Evolutionary conservation across 2,888 invertebrate species (phyloP).

Genomic region (Cyrtodaria siliqua): DNA sequence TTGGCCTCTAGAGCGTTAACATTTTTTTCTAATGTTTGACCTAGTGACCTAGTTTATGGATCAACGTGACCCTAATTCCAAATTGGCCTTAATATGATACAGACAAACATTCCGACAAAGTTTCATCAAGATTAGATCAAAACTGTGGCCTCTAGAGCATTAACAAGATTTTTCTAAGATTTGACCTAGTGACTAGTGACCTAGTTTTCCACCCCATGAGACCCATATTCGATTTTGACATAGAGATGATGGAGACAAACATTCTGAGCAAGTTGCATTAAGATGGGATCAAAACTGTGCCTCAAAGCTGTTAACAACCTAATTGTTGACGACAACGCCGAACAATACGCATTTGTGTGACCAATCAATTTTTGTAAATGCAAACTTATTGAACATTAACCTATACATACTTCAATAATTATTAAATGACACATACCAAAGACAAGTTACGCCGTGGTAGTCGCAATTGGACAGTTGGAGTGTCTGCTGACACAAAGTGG

Average conservation of each 20-base stretch:
- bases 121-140: no score
- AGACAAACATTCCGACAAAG: no score
- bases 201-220: slow-evolving; percentile 5
- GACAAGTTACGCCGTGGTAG: slow-evolving; percentile 12
- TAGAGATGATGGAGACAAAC: slow-evolving; percentile 9
- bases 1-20: no score
- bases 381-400: neutral
- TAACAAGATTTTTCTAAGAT: no score
- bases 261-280: slow-evolving; percentile 3
- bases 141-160: no score
- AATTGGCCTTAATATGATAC: no score
- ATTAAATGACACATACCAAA: slow-evolving; percentile 11
- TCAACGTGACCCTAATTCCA: no score
- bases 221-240: neutral
- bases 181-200: no score
- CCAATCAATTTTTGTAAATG: slow-evolving; percentile 5
- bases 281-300: neutral
- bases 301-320: slow-evolving; percentile 11
- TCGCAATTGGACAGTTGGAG: slow-evolving; percentile 18
- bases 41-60: no score
- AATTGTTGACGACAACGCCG: slow-evolving; percentile 3
- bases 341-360: neutral
- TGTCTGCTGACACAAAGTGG: slow-evolving; percentile 12
- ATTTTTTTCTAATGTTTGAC: no score
- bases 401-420: neutral